Evolutionary conservation across 1,140 invertebrate genomes (phyloP).

Genomic region (Sycobia sp.): DNA sequence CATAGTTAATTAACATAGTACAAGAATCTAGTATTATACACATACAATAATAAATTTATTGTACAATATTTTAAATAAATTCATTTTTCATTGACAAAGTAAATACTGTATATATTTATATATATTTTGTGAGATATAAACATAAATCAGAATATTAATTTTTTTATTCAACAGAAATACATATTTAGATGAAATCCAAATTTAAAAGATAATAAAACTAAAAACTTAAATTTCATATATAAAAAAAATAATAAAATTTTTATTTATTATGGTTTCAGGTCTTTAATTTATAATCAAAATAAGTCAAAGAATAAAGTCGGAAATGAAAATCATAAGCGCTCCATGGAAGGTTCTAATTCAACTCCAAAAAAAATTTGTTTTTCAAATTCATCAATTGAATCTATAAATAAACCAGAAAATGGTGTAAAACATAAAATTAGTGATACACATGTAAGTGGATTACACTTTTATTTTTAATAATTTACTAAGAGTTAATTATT

Average conservation of each 20-base stretch:
- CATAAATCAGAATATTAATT: too few relatives aligned
- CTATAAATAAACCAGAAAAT: conserved; percentile 24
- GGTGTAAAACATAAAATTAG: conserved; percentile 35
- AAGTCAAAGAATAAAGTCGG: not conserved
- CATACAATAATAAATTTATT: not conserved
- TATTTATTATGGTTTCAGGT: not conserved
- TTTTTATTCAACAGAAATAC: too few relatives aligned
- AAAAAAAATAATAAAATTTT: conserved; percentile 3
- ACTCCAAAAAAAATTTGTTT: not conserved
- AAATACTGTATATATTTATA: not conserved
- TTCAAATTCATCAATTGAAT: conserved; percentile 5
- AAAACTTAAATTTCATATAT: not conserved
- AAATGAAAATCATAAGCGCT: not conserved
- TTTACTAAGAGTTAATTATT: not conserved
- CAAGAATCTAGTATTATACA: too few relatives aligned
- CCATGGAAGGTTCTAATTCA: not conserved
- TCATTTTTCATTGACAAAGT: too few relatives aligned
- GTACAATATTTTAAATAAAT: not conserved
- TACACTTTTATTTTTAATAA: conserved; percentile 2
- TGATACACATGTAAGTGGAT: conserved; percentile 39
- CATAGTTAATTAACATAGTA: too few relatives aligned
- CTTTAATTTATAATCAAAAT: conserved; percentile 2
- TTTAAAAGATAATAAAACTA: not conserved
- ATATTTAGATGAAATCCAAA: too few relatives aligned
- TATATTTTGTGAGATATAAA: too few relatives aligned